phyloP scores from a whole-genome alignment of 1,140 invertebrate species.

The Zaprionus lachaisei region DNA sequence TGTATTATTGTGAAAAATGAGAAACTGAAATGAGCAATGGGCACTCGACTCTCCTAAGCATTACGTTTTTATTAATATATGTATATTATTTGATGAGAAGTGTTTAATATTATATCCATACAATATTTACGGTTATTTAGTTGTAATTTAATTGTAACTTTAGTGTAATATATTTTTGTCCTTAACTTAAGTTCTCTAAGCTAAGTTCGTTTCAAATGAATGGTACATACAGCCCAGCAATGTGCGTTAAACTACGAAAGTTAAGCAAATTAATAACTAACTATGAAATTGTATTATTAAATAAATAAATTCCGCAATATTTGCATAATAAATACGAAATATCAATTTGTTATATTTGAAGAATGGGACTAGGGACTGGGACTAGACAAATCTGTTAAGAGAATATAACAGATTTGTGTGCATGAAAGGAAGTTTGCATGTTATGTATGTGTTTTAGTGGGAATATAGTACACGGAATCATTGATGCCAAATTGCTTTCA shows the following conservation, averaged over 20 bases:
- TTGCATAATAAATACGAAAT: slow-evolving; percentile 60
- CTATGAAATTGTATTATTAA: slow-evolving; percentile 47
- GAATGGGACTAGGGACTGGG: no score
- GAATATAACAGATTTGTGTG: no score
- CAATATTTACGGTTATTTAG: slow-evolving; percentile 72
- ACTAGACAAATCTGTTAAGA: no score
- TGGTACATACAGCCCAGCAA: slow-evolving; percentile 65
- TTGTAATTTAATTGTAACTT: slow-evolving; percentile 71
- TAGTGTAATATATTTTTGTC: slow-evolving; percentile 64
- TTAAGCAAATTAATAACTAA: slow-evolving; percentile 31
- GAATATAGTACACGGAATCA: no score
- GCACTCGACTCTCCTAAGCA: slow-evolving; percentile 62
- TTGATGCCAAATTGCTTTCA: no score
- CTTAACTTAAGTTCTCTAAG: slow-evolving; percentile 50
- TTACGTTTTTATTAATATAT: slow-evolving; percentile 62
- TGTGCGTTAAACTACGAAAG: slow-evolving; percentile 50
- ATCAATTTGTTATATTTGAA: slow-evolving; percentile 17
- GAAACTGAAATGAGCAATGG: slow-evolving; percentile 52
- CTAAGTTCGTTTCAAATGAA: slow-evolving; percentile 55
- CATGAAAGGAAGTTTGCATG: no score
- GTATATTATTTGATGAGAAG: slow-evolving; percentile 44
- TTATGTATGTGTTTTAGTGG: no score
- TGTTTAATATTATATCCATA: slow-evolving; percentile 46
- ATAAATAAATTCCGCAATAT: slow-evolving; percentile 69
- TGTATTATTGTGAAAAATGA: slow-evolving; percentile 29